Evolutionary conservation across 1,140 invertebrate species (phyloP).

Genomic region (Cherax quadricarinatus): DNA sequence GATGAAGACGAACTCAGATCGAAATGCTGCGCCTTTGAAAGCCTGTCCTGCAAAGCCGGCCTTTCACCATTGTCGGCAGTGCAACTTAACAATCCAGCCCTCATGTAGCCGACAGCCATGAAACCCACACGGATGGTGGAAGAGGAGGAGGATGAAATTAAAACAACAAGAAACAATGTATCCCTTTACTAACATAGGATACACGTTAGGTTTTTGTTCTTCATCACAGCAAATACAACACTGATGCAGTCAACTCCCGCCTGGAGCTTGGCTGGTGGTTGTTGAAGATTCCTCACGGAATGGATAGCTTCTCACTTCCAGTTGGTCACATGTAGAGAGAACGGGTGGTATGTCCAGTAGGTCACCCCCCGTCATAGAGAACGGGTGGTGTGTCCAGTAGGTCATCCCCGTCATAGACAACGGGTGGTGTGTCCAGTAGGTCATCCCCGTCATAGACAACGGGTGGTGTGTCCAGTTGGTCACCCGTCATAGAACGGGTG

Average conservation of each 20-base stretch:
- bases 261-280: constrained; percentile 35
- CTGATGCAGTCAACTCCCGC: constrained; percentile 56
- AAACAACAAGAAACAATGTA: constrained; percentile 18
- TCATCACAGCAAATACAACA: constrained; percentile 68
- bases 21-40: no score
- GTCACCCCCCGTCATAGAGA: neutral
- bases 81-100: no score
- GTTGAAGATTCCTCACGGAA: constrained; percentile 8
- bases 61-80: no score
- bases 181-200: constrained; percentile 24
- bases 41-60: no score
- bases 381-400: neutral
- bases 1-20: no score
- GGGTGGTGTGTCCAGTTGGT: neutral
- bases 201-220: constrained; percentile 48
- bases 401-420: neutral
- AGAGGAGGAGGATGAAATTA: neutral
- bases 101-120: no score
- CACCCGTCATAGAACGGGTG: constrained; percentile 17
- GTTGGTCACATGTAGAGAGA: neutral
- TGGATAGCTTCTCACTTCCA: neutral
- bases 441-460: neutral
- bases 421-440: neutral
- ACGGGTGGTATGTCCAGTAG: neutral
- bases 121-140: no score